Evolutionary conservation across 2,797 vertebrate species (phyloP).

Genomic region (Malacoraja senta): DNA sequence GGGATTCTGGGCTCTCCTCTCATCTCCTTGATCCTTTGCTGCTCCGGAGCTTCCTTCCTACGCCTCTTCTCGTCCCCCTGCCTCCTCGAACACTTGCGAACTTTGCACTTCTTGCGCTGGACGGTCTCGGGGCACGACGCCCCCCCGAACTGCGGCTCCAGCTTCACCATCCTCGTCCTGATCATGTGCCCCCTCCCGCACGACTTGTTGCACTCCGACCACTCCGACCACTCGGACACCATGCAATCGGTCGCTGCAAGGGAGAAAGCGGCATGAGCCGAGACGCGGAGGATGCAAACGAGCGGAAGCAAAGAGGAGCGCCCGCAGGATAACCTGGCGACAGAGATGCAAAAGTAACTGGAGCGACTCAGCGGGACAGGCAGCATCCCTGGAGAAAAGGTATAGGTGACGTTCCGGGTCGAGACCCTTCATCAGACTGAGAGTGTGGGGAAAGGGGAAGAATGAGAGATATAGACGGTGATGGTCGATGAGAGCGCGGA

Average conservation of each 20-base stretch:
- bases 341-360: no score
- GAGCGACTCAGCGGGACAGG: no score
- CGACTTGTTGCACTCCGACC: constrained; percentile 95
- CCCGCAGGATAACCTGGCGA: no score
- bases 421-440: no score
- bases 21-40: constrained; percentile 73
- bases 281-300: no score
- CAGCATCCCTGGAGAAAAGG: no score
- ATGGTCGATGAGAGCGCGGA: no score
- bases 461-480: no score
- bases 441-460: no score
- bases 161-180: constrained; percentile 77
- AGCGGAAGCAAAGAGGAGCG: no score
- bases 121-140: constrained; percentile 78
- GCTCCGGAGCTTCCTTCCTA: constrained; percentile 83
- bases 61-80: constrained; percentile 74
- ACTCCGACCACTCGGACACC: constrained; percentile 86
- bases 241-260: constrained; percentile 79
- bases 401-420: no score
- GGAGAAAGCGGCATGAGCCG: not conserved
- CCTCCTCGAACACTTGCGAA: constrained; percentile 80
- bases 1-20: constrained; percentile 61
- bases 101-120: constrained; percentile 84
- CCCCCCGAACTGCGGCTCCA: constrained; percentile 92
- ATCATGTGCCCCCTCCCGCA: constrained; percentile 95